A percentile compares a stretch with the other conserved stretches of the same genome.
Evolutionary conservation across 2,113 vertebrate species (phyloP).

Genomic region (Semnornis frantzii): DNA sequence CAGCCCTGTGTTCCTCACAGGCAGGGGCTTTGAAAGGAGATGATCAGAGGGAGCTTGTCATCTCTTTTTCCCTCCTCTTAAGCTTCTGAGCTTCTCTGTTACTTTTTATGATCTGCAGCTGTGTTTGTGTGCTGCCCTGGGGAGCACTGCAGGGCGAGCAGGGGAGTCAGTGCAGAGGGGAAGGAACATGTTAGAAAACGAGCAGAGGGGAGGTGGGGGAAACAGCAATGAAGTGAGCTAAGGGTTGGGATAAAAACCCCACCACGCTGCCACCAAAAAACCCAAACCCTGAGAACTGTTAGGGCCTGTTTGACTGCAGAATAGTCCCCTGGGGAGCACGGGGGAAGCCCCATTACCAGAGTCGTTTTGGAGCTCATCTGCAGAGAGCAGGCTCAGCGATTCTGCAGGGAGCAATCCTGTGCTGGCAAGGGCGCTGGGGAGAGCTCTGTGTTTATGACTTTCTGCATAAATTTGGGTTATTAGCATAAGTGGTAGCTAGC

Average conservation of each 20-base stretch:
- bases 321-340: constrained; percentile 6
- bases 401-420: constrained; percentile 44
- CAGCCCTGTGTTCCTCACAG: background rate
- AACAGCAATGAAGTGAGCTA: background rate
- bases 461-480: constrained; percentile 69
- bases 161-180: background rate
- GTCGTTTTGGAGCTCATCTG: constrained; percentile 19
- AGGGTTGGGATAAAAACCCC: background rate
- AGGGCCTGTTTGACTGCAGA: constrained; percentile 38
- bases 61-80: background rate
- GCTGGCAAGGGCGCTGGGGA: constrained; percentile 65
- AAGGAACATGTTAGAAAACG: background rate
- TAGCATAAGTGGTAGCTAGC: constrained; percentile 65
- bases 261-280: background rate
- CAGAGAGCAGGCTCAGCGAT: constrained; percentile 27
- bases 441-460: constrained; percentile 68
- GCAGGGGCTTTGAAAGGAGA: background rate
- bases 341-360: constrained; percentile 50
- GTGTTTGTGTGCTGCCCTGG: background rate
- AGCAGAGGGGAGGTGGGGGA: background rate
- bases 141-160: background rate
- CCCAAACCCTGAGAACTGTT: constrained; percentile 18
- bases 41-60: constrained; percentile 52
- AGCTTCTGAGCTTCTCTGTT: constrained; percentile 66
- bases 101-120: constrained; percentile 42